Evolutionary conservation across 2,888 invertebrate species (phyloP), one percentile per base, ranked within the genome.

Genomic region (Argyresthia goedartella): DNA sequence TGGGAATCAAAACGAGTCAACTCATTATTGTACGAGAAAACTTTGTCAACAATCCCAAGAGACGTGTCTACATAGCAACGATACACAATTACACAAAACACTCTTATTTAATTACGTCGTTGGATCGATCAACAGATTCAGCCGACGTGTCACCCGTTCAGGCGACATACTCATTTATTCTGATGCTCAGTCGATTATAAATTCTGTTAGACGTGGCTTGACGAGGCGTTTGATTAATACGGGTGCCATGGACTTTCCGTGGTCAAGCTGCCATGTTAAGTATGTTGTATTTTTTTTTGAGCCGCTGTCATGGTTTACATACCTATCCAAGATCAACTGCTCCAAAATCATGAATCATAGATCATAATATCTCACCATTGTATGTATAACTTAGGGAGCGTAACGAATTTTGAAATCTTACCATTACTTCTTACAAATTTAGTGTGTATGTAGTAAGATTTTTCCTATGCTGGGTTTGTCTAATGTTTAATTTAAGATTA

Each of bases 121-220:
- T 14, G 15, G 14, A 44, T 44, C 15, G 44, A 44, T 44, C 13
- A 44, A 44, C n/a, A 35, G 15, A 65, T 67, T 71, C 66, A 67
- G 58, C 52, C 44, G 11, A 53, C 63, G 60, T 63, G 66, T 71
- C 73, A 71, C 62, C 25, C 42, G 41, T 48, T 52, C 48, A n/a
- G 43, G 48, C 48, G 46, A 47, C 53, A 63, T 56, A 60, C 60
- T 62, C 65, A 62, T 64, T 67, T 68, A 68, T 65, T 67, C 62
- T 67, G 71, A 74, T 61, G 69, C 62, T 68, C 67, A 67, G 66
- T 70, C 67, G 67, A 77, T 75, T 74, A 64, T 56, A 70, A 67
- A 72, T 71, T 71, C 71, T 67, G 66, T 71, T 65, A 64, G 65
- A 57, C 55, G 57, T 61, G 57, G 59, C 62, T 55, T 68, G 65